These are phyloP conservation scores for Schizotus pectinicornis DNA, from an alignment of 2,888 invertebrate species.

Conservation along the genomic window DNA sequence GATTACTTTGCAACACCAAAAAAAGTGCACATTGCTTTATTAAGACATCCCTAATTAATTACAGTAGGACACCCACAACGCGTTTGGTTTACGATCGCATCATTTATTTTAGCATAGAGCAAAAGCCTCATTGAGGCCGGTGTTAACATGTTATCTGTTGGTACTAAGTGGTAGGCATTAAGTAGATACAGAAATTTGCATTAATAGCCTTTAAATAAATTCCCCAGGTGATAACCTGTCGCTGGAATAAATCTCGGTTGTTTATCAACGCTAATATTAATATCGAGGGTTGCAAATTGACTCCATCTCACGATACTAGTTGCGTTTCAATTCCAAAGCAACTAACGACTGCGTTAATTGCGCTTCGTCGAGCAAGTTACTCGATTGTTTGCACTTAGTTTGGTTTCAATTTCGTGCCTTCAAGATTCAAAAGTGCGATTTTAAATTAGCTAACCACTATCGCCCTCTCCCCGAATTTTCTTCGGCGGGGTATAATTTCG, in stretches of 20 bases:
- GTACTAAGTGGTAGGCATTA: too few relatives aligned
- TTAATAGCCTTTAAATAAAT: constrained; percentile 20
- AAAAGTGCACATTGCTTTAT: too few relatives aligned
- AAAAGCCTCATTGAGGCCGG: too few relatives aligned
- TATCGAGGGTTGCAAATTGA: not conserved
- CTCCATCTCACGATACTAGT: too few relatives aligned
- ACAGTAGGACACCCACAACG: too few relatives aligned
- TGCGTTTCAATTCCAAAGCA: too few relatives aligned
- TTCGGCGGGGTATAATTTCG: not conserved
- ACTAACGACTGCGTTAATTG: not conserved
- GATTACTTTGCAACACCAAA: too few relatives aligned
- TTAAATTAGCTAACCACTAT: not conserved
- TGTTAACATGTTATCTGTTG: too few relatives aligned
- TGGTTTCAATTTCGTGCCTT: constrained; percentile 1
- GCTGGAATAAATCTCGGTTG: not conserved
- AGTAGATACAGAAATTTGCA: constrained; percentile 15
- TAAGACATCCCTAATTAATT: too few relatives aligned
- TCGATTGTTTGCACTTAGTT: constrained; percentile 1
- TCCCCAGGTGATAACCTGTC: constrained; percentile 20
- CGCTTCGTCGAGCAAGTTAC: constrained; percentile 1
- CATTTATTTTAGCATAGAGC: too few relatives aligned
- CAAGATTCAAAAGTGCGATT: constrained; percentile 4
- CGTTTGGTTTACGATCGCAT: too few relatives aligned
- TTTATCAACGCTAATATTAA: not conserved
- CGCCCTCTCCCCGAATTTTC: not conserved